A percentile compares a stretch with the other conserved stretches of the same genome.
These are phyloP conservation scores for Mercenaria mercenaria DNA, from an alignment of 1,140 invertebrate species.

Conservation along the genomic window DNA sequence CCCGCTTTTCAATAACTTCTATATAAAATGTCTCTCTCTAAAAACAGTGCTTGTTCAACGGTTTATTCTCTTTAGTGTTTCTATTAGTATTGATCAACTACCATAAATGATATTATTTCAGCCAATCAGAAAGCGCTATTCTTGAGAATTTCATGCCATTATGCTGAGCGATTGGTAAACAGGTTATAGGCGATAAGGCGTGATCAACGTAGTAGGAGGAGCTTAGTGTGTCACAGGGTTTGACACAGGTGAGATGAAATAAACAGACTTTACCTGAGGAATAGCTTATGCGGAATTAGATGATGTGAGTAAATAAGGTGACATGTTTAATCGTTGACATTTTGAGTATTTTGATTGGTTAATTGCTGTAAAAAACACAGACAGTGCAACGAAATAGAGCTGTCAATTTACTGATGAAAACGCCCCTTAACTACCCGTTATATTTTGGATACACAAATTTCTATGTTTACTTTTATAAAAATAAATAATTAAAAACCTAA, in stretches of 20 bases:
- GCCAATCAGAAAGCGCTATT: constrained; percentile 68
- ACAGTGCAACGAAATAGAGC: not conserved
- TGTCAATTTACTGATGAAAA: not conserved
- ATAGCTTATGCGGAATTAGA: not conserved
- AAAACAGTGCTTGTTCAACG: constrained; percentile 84
- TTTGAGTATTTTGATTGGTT: constrained; percentile 33
- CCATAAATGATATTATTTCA: constrained; percentile 69
- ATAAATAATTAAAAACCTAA: not conserved
- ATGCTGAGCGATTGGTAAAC: constrained; percentile 54
- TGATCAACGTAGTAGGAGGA: constrained; percentile 49
- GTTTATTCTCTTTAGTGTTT: constrained; percentile 81
- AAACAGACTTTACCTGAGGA: not conserved
- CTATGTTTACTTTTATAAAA: not conserved
- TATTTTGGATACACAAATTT: constrained; percentile 34
- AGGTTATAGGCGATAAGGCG: constrained; percentile 44
- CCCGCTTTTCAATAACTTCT: constrained; percentile 61
- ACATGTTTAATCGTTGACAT: constrained; percentile 1
- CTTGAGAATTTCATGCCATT: constrained; percentile 64
- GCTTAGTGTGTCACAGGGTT: constrained; percentile 36
- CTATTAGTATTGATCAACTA: constrained; percentile 84
- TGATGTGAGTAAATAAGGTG: not conserved
- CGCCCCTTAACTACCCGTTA: constrained; percentile 43
- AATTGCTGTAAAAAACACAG: not conserved
- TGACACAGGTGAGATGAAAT: constrained; percentile 4
- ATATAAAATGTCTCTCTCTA: constrained; percentile 75